Evolutionary conservation across 2,113 vertebrate species (phyloP), one percentile per base, ranked within the genome.

Genomic region (Aegithalos caudatus): DNA sequence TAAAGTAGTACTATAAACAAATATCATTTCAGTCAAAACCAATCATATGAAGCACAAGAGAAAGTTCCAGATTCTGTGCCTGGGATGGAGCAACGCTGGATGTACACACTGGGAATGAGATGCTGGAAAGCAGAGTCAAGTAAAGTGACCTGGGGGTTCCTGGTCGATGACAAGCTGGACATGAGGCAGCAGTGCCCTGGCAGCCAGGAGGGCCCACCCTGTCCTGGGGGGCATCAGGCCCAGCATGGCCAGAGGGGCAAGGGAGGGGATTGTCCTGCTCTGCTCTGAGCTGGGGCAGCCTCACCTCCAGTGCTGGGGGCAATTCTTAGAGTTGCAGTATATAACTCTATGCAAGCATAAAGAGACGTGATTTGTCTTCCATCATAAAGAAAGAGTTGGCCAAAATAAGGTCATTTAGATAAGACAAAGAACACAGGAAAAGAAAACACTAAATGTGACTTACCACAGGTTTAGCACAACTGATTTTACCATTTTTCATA

Each of bases 221-320:
- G 24, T 74, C n/a, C 60, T 74, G 29, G 19, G 8, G 11, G 0
- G 3, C 10, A 57, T 25, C 70, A 66, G 42, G 70, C 5, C 5
- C 42, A 65, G 60, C 50, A 57, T n/a, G 0, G 0, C 14, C 60
- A 57, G 10, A 8, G 0, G 0, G 31, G 51, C 12, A 35, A 21
- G 16, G 42, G 70, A 42, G 12, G 29, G 20, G 23, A 64, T 29
- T 73, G 58, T 56, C 40, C 38, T 0, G 1, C n/a, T n/a, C 22
- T 54, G 28, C 58, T n/a, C 40, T 74, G 42, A 1, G 0, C 69
- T 64, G 58, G 28, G 23, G 19, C 0, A 0, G 28, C 12, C 40
- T 74, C n/a, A 40, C 15, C 70, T 56, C 1, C 0, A n/a, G 23
- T 12, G 5, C 14, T 56, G 48, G 23, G 40, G 15, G 3, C 23